These are phyloP conservation scores for Propithecus perrieri DNA, from an alignment of 2,797 vertebrate genomes.

Conservation along the genomic window DNA sequence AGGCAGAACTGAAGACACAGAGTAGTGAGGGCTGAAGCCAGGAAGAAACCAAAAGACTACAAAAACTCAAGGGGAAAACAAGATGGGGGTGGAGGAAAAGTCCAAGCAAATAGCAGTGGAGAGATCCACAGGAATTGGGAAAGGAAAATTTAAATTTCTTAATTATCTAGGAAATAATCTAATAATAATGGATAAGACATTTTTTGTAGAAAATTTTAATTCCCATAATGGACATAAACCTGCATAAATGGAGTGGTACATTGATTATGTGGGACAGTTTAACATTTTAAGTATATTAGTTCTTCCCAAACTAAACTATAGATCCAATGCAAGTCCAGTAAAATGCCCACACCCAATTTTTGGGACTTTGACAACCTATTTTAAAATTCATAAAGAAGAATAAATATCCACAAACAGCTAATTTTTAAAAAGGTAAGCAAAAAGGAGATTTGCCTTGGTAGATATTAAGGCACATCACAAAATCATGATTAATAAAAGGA, in stretches of 20 bases:
- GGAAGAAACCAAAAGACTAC: not conserved
- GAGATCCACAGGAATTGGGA: not conserved
- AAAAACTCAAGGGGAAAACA: not conserved
- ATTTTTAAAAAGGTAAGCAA: not conserved
- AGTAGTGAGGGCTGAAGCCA: not conserved
- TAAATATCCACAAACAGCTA: not conserved
- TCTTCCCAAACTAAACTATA: not conserved
- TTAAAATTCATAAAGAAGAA: not conserved
- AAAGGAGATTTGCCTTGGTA: not conserved
- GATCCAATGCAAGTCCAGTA: not conserved
- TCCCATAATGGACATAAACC: not conserved
- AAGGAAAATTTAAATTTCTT: not conserved
- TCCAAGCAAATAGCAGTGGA: not conserved
- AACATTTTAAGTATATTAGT: not conserved
- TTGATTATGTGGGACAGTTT: not conserved
- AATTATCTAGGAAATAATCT: constrained; percentile 25
- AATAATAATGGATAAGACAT: not conserved
- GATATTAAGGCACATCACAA: not conserved
- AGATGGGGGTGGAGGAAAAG: not conserved
- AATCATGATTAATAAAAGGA: not conserved
- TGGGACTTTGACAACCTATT: not conserved
- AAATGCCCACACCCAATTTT: not conserved
- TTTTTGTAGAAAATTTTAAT: constrained; percentile 1
- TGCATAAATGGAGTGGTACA: not conserved
- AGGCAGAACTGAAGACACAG: not conserved